phyloP scores from a whole-genome alignment of 2,888 invertebrate genomes.

The Gortyna flavago region DNA sequence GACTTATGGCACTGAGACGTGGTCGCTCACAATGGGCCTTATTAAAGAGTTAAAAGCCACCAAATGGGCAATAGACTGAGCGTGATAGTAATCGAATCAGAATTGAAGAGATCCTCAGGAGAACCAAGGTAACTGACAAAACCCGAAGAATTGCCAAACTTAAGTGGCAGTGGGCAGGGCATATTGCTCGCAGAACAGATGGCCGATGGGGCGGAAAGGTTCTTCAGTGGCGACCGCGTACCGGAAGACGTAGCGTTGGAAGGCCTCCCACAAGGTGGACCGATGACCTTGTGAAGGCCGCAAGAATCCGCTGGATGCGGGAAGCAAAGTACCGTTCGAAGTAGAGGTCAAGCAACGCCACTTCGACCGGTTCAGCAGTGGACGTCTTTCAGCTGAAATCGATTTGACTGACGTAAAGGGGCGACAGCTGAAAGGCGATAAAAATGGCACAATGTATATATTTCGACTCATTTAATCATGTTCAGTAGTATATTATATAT shows the following conservation, averaged over 20 bases:
- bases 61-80: no score
- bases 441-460: conserved; percentile 24
- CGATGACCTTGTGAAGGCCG: no score
- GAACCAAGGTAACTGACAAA: background rate
- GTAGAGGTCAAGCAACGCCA: no score
- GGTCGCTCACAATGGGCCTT: background rate
- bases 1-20: background rate
- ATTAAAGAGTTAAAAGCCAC: no score
- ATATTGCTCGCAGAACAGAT: background rate
- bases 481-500: background rate
- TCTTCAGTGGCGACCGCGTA: background rate
- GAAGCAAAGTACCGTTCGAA: no score
- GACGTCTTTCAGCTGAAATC: background rate
- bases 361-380: no score
- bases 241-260: no score
- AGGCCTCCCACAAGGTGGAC: no score
- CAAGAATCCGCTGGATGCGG: no score
- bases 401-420: background rate
- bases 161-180: no score
- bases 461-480: conserved; percentile 52
- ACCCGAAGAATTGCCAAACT: background rate
- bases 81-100: background rate
- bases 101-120: background rate
- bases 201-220: background rate
- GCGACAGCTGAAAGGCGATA: background rate